A percentile compares a stretch with the other conserved stretches of the same genome.
These are phyloP conservation scores for Apotomis betuletana DNA, from an alignment of 2,888 invertebrate genomes.

Conservation along the genomic window DNA sequence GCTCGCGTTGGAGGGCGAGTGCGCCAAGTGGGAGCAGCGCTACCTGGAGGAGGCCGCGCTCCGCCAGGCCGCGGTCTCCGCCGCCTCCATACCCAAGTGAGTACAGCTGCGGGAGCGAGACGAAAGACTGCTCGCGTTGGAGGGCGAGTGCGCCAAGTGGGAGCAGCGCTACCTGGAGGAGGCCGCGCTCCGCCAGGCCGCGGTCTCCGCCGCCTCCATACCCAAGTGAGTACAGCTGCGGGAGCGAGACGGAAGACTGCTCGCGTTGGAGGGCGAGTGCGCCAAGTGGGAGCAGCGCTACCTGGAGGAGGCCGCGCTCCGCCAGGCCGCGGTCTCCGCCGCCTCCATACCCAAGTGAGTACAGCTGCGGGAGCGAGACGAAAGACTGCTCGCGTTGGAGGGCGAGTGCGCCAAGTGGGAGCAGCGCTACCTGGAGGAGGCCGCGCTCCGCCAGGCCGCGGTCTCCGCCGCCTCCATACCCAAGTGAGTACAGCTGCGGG, in stretches of 20 bases:
- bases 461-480: conserved; percentile 64
- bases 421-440: conserved; percentile 54
- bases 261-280: conserved; percentile 89
- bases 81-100: conserved; percentile 87
- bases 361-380: no score
- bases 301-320: conserved; percentile 87
- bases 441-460: conserved; percentile 69
- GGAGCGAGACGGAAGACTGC: conserved; percentile 74
- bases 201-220: conserved; percentile 88
- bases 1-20: conserved; percentile 88
- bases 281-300: conserved; percentile 93
- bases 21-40: conserved; percentile 92
- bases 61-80: conserved; percentile 88
- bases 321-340: conserved; percentile 89
- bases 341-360: conserved; percentile 86
- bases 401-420: conserved; percentile 1
- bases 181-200: conserved; percentile 87
- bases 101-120: conserved; percentile 69
- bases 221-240: conserved; percentile 82
- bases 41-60: conserved; percentile 88
- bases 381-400: conserved; percentile 70
- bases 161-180: conserved; percentile 90
- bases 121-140: conserved; percentile 82
- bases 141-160: conserved; percentile 93
- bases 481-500: conserved; percentile 50